Base-by-base conservation (phyloP, 2,797 vertebrate genomes). In the Gila robusta region DNA sequence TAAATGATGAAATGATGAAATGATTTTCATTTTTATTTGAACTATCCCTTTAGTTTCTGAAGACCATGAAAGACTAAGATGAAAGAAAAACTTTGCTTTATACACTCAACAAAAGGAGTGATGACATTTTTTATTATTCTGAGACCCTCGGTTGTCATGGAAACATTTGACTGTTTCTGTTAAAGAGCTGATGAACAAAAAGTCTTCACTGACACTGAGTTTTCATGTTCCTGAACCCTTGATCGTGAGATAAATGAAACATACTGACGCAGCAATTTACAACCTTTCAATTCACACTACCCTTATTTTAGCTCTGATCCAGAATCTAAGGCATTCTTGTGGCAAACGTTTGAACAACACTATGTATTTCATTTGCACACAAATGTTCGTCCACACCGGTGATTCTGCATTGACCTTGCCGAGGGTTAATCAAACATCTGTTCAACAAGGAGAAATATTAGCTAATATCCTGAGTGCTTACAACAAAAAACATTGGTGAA, bases 301-400 rank as follows among this genome's bases (percentile, higher is more conserved):
- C 23, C 66, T 73, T 82, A 83, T 84, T 82, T 87, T 86, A 85
- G 54, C 81, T 74, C 54, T 21, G 54, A 35, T 81, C 71, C 69
- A 87, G 32, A 87, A 23, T 71, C 39, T 69, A 16, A 79, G 49
- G 80, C 80, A 78, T 64, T 79, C 28, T 32, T 32, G 28, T 1
- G 81, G 35, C 41, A 54, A 52, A 81, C 11, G 5, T 44, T 49
- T 73, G 7, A 85, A 52, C 62, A 80, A 32, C 52, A 6, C 4
- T 21, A 32, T 49, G 66, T 12, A 47, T 47, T 72, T 71, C 4
- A 79, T 47, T 69, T 69, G 72, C 82, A 88, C 80, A 79, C 67
- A 87, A 47, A 86, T 77, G 77, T 59, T 73, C 23, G 5, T 12
- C 12, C 54, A 74, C 74, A 82, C n/a, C 39, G 23, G 81, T 39